Conservation (phyloP, 1,140 invertebrate species). For the Pararge aegeria region DNA sequence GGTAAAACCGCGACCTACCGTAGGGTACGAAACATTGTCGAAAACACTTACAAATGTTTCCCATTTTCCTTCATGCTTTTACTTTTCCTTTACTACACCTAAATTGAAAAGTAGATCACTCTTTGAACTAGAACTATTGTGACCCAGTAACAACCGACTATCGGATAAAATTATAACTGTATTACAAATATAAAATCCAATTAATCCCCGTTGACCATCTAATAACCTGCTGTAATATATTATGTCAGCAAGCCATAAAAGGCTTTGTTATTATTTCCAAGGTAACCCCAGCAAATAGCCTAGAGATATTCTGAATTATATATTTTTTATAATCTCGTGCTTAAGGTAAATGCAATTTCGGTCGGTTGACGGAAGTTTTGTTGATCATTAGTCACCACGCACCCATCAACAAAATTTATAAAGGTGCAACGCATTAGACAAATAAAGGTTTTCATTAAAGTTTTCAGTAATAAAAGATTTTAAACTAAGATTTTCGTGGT, state of each 20-base stretch:
- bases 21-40: slow-evolving; percentile 49
- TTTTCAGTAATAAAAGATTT: no score
- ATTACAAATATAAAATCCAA: neutral
- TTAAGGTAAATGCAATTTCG: no score
- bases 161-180: neutral
- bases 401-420: no score
- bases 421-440: no score
- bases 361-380: no score
- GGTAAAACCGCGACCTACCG: slow-evolving; percentile 66
- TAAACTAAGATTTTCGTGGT: no score
- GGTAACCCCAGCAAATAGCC: neutral
- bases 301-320: no score
- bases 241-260: neutral
- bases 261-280: neutral
- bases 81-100: neutral
- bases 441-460: no score
- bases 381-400: no score
- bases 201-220: neutral
- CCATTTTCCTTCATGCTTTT: slow-evolving; percentile 13
- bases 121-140: neutral
- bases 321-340: no score
- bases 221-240: neutral
- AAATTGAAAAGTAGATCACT: neutral
- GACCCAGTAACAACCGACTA: neutral
- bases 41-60: slow-evolving; percentile 19